These are phyloP conservation scores for Keiferia lycopersicella DNA, from an alignment of 2,888 invertebrate genomes.

Conservation along the genomic window DNA sequence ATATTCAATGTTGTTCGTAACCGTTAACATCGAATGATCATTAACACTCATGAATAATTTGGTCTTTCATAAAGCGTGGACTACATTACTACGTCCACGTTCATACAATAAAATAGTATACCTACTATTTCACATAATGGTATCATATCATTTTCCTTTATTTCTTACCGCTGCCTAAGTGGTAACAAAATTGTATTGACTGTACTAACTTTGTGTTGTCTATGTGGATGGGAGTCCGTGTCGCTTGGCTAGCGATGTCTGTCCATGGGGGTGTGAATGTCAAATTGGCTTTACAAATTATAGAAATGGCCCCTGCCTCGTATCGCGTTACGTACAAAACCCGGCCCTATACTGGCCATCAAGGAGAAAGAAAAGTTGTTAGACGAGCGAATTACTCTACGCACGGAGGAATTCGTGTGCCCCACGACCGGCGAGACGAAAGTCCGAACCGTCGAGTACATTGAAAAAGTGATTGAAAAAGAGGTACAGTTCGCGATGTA, in stretches of 20 bases:
- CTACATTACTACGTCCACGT: neutral
- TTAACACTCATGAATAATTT: conserved; percentile 55
- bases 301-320: conserved; percentile 87
- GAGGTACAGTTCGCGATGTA: conserved; percentile 87
- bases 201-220: conserved; percentile 48
- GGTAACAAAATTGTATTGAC: conserved; percentile 39
- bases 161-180: conserved; percentile 33
- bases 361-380: conserved; percentile 95
- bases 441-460: conserved; percentile 95
- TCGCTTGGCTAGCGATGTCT: conserved; percentile 66
- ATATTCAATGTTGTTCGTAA: conserved; percentile 58
- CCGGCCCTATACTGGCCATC: conserved; percentile 90
- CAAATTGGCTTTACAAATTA: conserved; percentile 78
- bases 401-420: conserved; percentile 94
- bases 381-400: conserved; percentile 92
- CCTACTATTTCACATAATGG: conserved; percentile 1
- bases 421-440: conserved; percentile 92
- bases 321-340: conserved; percentile 93
- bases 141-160: conserved; percentile 9
- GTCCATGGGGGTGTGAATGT: conserved; percentile 70
- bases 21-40: conserved; percentile 60
- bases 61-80: conserved; percentile 44
- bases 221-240: conserved; percentile 53
- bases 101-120: neutral
- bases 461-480: conserved; percentile 97